phyloP scores from a whole-genome alignment of 2,797 vertebrate species.

The Rhinichthys osculus region DNA sequence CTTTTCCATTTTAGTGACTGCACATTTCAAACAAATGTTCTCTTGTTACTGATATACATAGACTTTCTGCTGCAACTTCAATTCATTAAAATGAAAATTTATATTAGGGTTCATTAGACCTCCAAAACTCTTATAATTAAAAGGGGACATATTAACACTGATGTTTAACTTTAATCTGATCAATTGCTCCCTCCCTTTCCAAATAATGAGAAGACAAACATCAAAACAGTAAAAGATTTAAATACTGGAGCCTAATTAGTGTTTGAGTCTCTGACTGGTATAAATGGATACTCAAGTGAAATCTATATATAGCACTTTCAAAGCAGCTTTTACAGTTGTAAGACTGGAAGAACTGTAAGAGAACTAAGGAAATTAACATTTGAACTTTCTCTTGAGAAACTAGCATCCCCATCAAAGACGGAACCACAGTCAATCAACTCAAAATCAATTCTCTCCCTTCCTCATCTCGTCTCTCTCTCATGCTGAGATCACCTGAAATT shows the following conservation, averaged over 20 bases:
- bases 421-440: no score
- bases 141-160: not conserved
- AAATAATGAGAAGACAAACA: not conserved
- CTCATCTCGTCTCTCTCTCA: no score
- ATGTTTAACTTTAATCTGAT: not conserved
- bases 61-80: not conserved
- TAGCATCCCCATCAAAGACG: no score
- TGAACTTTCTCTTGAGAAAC: no score
- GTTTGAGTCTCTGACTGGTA: not conserved
- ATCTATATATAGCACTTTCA: no score
- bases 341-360: no score
- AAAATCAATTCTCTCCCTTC: no score
- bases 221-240: not conserved
- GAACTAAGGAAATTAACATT: no score
- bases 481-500: no score
- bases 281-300: not conserved
- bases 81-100: not conserved
- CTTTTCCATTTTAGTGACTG: not conserved
- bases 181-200: not conserved
- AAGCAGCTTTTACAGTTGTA: no score
- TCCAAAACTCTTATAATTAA: not conserved
- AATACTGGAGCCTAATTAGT: not conserved
- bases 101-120: not conserved
- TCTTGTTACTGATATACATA: not conserved
- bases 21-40: not conserved